These are phyloP conservation scores for Meteorus colon DNA, from an alignment of 2,888 invertebrate species.

Conservation along the genomic window DNA sequence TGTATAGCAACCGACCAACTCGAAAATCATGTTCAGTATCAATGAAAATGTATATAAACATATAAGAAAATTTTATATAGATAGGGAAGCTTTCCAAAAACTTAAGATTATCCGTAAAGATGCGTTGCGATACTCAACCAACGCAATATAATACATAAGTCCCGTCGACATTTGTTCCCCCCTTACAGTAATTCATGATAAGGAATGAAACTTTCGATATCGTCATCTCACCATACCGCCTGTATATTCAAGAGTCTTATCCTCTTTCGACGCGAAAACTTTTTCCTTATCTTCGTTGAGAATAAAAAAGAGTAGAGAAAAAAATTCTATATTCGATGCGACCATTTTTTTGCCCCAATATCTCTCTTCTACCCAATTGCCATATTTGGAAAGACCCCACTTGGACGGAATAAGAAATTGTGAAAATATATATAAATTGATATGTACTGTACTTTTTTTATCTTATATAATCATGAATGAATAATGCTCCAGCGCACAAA, in stretches of 20 bases:
- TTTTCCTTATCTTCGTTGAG: constrained; percentile 5
- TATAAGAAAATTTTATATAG: not conserved
- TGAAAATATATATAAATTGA: not conserved
- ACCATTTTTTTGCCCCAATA: not conserved
- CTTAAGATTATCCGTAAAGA: constrained; percentile 20
- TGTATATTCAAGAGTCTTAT: constrained; percentile 34
- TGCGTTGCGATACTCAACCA: constrained; percentile 5
- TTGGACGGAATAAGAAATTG: not conserved
- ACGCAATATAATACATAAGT: constrained; percentile 3
- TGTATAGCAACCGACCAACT: not conserved
- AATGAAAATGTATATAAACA: not conserved
- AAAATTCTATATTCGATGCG: constrained; percentile 17
- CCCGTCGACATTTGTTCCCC: constrained; percentile 8
- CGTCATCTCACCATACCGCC: constrained; percentile 11
- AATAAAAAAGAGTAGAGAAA: not conserved
- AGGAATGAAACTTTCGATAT: constrained; percentile 39
- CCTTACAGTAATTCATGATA: constrained; percentile 36
- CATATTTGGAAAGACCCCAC: constrained; percentile 13
- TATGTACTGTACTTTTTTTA: not conserved
- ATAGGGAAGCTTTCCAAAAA: constrained; percentile 18
- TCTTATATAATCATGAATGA: constrained; percentile 13
- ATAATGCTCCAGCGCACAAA: constrained; percentile 45
- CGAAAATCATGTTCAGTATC: not conserved
- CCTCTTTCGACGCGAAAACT: constrained; percentile 29
- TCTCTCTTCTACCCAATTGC: not conserved